Base-by-base conservation (phyloP, 2,113 vertebrate genomes). In the Azemiops feae region DNA sequence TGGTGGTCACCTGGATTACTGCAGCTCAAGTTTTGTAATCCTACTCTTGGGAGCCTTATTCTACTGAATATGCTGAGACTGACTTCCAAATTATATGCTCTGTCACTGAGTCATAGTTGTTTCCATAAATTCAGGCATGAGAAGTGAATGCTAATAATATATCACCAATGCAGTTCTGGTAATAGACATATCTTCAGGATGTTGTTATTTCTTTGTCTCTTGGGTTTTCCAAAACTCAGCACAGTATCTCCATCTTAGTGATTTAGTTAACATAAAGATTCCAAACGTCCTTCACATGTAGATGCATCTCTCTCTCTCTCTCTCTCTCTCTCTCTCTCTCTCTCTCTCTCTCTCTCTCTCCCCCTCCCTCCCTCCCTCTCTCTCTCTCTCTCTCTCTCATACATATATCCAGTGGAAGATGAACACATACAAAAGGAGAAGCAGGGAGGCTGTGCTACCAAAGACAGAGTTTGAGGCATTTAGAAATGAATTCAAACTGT, bases 321-420 rank as follows among this genome's bases (percentile, higher is more conserved):
- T 57, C 20, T 57, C 55, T 57, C 55, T 57, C 57, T 8, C 60
- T 64, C 27, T 3, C 27, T 2, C 60, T 3, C 3, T 4, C 7
- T 2, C 23, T 27, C 7, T 12, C 58, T 30, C 60, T 5, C 27
- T 27, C 45, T 47, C 45, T 47, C 54, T 55, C 55, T 7, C 60
- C 30, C 27, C 3, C 27, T 0, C 60, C 0, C 10, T 5, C 7
- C 0, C 23, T 27, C 8, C 1, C 60, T 14, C 60, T 2, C 27
- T 10, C 7, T 47, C 1, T 8, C 54, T 55, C 54, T 20, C 54
- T 55, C 54, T 20, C 54, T 20, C 69, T 6, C n/a, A 27, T 64
- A 11, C 89, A n/a, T 27, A 81, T 45, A 22, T 74, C 27, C 89
- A 43, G 22, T 85, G 69, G 34, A 90, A 64, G 7, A 43, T 9